These are phyloP conservation scores for Brachyhypopomus gauderio DNA, from an alignment of 2,113 vertebrate species.

Conservation along the genomic window DNA sequence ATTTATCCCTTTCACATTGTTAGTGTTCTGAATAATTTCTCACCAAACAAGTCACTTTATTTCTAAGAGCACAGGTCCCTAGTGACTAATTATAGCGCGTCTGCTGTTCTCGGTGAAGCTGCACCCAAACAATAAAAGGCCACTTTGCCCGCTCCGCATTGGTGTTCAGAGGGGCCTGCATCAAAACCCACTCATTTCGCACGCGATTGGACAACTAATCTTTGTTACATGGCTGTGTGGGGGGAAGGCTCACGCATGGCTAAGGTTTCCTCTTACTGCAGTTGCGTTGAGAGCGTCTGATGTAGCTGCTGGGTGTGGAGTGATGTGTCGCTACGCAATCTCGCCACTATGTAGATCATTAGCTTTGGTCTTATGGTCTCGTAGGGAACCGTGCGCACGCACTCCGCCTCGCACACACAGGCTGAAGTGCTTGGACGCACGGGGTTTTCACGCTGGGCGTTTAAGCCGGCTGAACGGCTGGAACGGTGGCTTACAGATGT, in stretches of 20 bases:
- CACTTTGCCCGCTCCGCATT: slow-evolving; percentile 57
- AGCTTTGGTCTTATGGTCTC: slow-evolving; percentile 60
- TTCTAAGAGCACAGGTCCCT: slow-evolving; percentile 62
- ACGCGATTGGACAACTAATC: slow-evolving; percentile 68
- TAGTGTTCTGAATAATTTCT: slow-evolving; percentile 64
- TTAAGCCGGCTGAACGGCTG: background rate
- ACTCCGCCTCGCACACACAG: slow-evolving; percentile 10
- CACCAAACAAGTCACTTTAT: slow-evolving; percentile 68
- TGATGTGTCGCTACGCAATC: slow-evolving; percentile 45
- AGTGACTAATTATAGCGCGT: slow-evolving; percentile 67
- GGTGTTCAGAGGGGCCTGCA: slow-evolving; percentile 53
- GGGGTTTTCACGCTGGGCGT: background rate
- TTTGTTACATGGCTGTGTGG: slow-evolving; percentile 56
- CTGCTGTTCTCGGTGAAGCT: slow-evolving; percentile 58
- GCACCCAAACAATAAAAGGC: slow-evolving; percentile 63
- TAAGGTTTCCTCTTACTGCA: slow-evolving; percentile 65
- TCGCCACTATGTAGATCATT: slow-evolving; percentile 48
- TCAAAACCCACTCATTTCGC: slow-evolving; percentile 55
- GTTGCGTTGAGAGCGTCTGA: slow-evolving; percentile 66
- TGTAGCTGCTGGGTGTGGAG: slow-evolving; percentile 51
- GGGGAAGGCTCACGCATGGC: slow-evolving; percentile 69
- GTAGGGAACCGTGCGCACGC: slow-evolving; percentile 26
- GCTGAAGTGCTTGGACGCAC: slow-evolving; percentile 9
- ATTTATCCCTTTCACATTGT: slow-evolving; percentile 52
- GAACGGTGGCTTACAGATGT: slow-evolving; percentile 27